These are phyloP conservation scores for Trachythela sp. DNA, from an alignment of 64 coral and sea anemone species.

Conservation along the genomic window DNA sequence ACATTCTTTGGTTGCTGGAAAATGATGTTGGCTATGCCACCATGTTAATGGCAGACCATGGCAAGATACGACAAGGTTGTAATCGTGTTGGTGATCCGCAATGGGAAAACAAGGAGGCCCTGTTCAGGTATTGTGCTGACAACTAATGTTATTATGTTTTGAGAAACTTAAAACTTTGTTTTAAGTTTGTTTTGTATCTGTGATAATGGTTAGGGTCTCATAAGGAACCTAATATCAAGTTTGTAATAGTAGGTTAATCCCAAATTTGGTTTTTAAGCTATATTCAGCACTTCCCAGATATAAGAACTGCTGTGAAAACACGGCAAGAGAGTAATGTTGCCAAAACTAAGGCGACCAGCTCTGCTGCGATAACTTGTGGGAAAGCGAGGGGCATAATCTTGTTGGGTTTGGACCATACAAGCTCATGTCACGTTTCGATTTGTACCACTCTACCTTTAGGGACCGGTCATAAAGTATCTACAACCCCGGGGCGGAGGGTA, in stretches of 20 bases:
- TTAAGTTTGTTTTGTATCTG: background rate
- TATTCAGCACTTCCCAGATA: slow-evolving; percentile 7
- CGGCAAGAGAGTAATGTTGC: background rate
- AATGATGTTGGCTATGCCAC: background rate
- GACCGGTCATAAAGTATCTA: no score
- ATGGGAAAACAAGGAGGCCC: background rate
- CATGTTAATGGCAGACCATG: slow-evolving; percentile 16
- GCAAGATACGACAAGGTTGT: background rate
- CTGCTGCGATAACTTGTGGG: no score
- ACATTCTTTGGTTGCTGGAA: background rate
- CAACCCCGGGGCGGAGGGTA: no score
- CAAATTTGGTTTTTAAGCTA: background rate
- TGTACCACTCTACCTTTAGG: no score
- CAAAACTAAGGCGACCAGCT: background rate
- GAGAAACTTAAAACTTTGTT: background rate
- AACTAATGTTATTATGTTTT: background rate
- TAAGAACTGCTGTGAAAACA: background rate
- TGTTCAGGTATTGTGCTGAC: background rate
- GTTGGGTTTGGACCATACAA: slow-evolving; percentile 8
- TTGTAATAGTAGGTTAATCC: no score
- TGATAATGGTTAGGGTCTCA: background rate
- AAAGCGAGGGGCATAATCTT: background rate
- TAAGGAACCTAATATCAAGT: background rate
- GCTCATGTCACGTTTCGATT: no score
- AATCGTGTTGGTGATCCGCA: background rate